Evolutionary conservation across 2,888 invertebrate genomes (phyloP).

Genomic region (Platerodrilus igneus): DNA sequence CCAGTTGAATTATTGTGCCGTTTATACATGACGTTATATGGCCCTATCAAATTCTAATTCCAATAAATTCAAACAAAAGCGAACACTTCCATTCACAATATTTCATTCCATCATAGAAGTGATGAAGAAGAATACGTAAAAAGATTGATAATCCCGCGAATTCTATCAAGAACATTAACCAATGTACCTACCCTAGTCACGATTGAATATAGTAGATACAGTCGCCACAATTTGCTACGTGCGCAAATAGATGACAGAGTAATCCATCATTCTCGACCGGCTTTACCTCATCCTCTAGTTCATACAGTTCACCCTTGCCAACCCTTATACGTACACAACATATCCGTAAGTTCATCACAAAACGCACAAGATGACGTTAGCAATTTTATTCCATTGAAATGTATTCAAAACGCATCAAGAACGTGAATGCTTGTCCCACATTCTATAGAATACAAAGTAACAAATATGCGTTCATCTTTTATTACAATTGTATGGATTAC

Average conservation of each 20-base stretch:
- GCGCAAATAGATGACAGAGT: conserved; percentile 43
- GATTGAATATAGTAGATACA: conserved; percentile 31
- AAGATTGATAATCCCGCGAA: conserved; percentile 44
- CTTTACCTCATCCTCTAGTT: conserved; percentile 33
- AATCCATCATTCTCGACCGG: conserved; percentile 46
- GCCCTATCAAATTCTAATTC: conserved; percentile 35
- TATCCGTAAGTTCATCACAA: conserved; percentile 16
- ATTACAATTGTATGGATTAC: too few relatives aligned
- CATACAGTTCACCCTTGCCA: conserved; percentile 24
- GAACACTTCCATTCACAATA: conserved; percentile 37
- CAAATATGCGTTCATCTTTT: too few relatives aligned
- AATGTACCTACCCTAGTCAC: conserved; percentile 39
- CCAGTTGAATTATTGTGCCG: too few relatives aligned
- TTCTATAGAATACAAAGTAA: too few relatives aligned
- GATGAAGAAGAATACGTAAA: conserved; percentile 37
- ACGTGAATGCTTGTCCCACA: too few relatives aligned
- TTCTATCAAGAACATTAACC: conserved; percentile 44
- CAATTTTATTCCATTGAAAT: too few relatives aligned
- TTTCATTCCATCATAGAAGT: conserved; percentile 38
- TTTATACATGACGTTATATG: too few relatives aligned
- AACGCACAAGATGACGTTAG: too few relatives aligned
- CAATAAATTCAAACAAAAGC: conserved; percentile 29
- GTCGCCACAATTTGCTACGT: conserved; percentile 45
- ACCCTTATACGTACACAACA: conserved; percentile 9
- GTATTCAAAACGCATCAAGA: too few relatives aligned